phyloP scores from a whole-genome alignment of 2,113 vertebrate genomes.

The Grus americana region DNA sequence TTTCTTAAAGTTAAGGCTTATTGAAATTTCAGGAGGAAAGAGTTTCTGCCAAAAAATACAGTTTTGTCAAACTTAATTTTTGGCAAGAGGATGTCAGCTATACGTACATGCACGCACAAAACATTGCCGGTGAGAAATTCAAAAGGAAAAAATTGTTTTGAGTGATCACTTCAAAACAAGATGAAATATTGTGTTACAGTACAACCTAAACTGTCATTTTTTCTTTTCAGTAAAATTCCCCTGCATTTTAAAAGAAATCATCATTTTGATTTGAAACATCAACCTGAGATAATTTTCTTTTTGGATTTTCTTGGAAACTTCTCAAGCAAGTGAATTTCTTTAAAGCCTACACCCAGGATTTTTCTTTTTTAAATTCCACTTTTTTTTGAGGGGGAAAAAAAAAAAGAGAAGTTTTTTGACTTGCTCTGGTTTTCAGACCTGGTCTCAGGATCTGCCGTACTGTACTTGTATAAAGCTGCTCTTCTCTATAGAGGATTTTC shows the following conservation, averaged over 20 bases:
- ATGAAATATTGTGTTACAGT: slow-evolving; percentile 9
- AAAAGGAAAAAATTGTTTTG: neutral
- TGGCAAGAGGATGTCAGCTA: neutral
- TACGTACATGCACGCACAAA: neutral
- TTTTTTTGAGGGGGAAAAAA: neutral
- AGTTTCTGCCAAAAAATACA: slow-evolving; percentile 22
- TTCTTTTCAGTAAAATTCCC: neutral
- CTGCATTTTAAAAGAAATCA: neutral
- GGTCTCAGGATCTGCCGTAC: neutral
- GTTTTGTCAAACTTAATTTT: slow-evolving; percentile 27
- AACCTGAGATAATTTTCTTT: neutral
- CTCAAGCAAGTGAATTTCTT: neutral
- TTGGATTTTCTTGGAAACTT: neutral
- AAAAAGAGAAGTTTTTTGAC: neutral
- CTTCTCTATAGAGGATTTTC: neutral
- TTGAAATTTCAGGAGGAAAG: slow-evolving; percentile 32
- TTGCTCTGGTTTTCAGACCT: neutral
- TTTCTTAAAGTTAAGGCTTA: slow-evolving; percentile 11
- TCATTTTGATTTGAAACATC: neutral
- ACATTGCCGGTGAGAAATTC: neutral
- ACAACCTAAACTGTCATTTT: neutral
- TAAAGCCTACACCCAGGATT: neutral
- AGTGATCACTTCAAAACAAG: slow-evolving; percentile 31
- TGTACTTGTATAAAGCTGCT: neutral
- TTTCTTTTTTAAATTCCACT: neutral